Evolutionary conservation across 2,888 invertebrate genomes (phyloP), one percentile per base, ranked within the genome.

Genomic region (Drosophila ezoana): DNA sequence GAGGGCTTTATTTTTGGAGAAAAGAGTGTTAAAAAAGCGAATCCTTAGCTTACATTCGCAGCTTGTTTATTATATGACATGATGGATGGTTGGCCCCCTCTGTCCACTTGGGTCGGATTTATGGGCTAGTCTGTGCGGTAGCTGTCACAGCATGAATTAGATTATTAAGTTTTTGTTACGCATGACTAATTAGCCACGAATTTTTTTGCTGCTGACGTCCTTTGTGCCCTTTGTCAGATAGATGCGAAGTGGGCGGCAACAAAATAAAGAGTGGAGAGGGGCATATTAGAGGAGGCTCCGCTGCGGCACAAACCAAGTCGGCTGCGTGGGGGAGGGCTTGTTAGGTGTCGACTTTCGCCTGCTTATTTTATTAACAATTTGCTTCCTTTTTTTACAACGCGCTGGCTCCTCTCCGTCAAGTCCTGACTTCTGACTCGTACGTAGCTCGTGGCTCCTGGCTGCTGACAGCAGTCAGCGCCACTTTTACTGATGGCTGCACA

Each of bases 401-500:
- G 58, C 53, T 58, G 33, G 44, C 54, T 65, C 43, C 53, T 68
- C 43, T 38, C 35, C 49, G 48, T 18, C 43, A 60, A 52, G 56
- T 51, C 32, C 8, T 37, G 41, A 44, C 58, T 41, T 18, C 45
- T 70, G 71, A 41, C 54, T 44, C 18, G 47, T 44, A 44, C 41
- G 43, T 35, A 20, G 63, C 33, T 74, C 16, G 23, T 48, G 18
- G 32, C 28, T 72, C 53, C 53, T 62, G 62, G 44, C 63, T 77
- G 63, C 60, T 68, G 78, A 63, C 56, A 68, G 65, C 67, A 79
- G 72, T 70, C 65, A 72, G 76, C 67, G 67, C 68, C 65, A 69
- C 80, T 79, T 82, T 87, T 87, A 82, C 83, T 87, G 88, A 74
- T 87, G 86, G 74, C 77, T 85, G 86, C 83, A 86, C 82, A 83